Evolutionary conservation across 2,113 vertebrate species (phyloP).

Genomic region (Macrotus californicus): DNA sequence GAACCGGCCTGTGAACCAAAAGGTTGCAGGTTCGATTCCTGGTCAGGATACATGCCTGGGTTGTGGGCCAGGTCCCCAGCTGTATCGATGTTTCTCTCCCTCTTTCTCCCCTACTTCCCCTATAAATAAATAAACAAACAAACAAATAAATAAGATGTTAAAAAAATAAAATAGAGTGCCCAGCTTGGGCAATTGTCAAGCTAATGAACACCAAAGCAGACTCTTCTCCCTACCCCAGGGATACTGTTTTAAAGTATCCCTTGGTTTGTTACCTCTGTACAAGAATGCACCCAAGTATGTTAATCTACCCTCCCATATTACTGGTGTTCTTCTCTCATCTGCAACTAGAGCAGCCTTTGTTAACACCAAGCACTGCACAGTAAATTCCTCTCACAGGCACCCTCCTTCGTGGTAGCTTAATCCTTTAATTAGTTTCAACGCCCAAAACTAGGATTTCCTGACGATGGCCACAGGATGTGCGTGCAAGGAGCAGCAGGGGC

Average conservation of each 20-base stretch:
- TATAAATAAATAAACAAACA: no score
- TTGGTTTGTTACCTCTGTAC: neutral
- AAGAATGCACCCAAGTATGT: neutral
- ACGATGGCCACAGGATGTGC: constrained; percentile 45
- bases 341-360: neutral
- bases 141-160: no score
- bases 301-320: neutral
- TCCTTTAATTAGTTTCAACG: constrained; percentile 45
- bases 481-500: neutral
- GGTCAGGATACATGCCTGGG: no score
- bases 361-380: neutral
- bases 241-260: neutral
- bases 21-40: no score
- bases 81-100: no score
- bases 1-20: no score
- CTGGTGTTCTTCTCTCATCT: neutral
- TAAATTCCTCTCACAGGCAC: neutral
- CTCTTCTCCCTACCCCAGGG: neutral
- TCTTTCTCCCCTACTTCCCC: no score
- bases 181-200: neutral
- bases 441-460: constrained; percentile 64
- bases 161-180: neutral
- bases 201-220: neutral
- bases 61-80: no score
- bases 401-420: constrained; percentile 20